These are phyloP conservation scores for Pitangus sulphuratus DNA, from an alignment of 2,797 vertebrate genomes.

Conservation along the genomic window DNA sequence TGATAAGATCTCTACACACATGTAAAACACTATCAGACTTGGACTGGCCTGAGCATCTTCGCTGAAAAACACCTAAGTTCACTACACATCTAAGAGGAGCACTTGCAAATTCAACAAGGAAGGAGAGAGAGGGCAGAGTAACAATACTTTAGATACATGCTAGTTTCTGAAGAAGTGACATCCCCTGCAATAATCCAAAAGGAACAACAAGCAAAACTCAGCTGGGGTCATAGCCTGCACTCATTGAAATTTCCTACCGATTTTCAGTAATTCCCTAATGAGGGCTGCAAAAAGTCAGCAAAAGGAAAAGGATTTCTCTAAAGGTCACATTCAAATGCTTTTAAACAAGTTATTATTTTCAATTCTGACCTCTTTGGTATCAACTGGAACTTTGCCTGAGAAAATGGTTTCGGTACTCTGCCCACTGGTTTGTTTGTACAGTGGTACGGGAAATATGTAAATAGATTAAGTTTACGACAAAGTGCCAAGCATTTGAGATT, in stretches of 20 bases:
- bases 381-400: slow-evolving; percentile 27
- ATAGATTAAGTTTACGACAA: slow-evolving; percentile 38
- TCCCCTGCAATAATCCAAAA: not conserved
- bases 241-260: not conserved
- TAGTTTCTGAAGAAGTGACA: not conserved
- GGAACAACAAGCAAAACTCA: not conserved
- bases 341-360: not conserved
- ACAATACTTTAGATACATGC: not conserved
- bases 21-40: not conserved
- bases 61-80: rapidly evolving
- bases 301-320: slow-evolving; percentile 3
- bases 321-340: slow-evolving; percentile 46
- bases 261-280: not conserved
- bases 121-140: not conserved
- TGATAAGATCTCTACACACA: not conserved
- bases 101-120: not conserved
- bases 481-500: not conserved
- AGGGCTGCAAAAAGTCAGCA: not conserved
- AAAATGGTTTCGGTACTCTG: slow-evolving; percentile 36
- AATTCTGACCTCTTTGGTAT: slow-evolving; percentile 11
- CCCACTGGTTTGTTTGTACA: slow-evolving; percentile 26
- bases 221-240: not conserved
- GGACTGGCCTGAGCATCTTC: not conserved
- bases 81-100: not conserved
- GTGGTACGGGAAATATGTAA: slow-evolving; percentile 38